Percentiles rank a stretch among this genome's conserved stretches.
These are phyloP conservation scores for Rhopalosiphum nymphaeae DNA, from an alignment of 2,888 invertebrate genomes.

Conservation along the genomic window DNA sequence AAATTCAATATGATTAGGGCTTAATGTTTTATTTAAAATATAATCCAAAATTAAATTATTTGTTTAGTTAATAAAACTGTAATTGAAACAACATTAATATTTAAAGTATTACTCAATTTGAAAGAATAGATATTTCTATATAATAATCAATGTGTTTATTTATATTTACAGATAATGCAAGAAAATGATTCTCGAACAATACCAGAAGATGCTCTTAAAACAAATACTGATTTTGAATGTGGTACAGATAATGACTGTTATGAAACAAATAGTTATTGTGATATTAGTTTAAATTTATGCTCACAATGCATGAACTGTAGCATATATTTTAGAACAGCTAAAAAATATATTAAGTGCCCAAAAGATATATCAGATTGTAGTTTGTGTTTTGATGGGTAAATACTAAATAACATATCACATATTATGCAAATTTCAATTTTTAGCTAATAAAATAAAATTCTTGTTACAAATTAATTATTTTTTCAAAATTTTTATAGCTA, in stretches of 20 bases:
- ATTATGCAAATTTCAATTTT: background rate
- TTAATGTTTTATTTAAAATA: too few relatives aligned
- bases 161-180: constrained; percentile 46
- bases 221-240: constrained; percentile 41
- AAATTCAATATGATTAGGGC: too few relatives aligned
- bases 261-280: constrained; percentile 41
- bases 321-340: constrained; percentile 50
- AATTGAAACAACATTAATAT: too few relatives aligned
- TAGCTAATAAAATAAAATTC: background rate
- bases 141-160: background rate
- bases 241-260: constrained; percentile 38
- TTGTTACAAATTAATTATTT: background rate
- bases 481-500: constrained; percentile 8
- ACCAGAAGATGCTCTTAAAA: constrained; percentile 18
- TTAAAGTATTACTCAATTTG: too few relatives aligned
- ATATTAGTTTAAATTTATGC: constrained; percentile 54
- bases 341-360: constrained; percentile 24
- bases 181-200: constrained; percentile 53
- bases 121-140: too few relatives aligned
- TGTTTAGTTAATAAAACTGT: too few relatives aligned
- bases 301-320: constrained; percentile 55
- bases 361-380: constrained; percentile 46
- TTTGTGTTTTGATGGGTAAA: constrained; percentile 48
- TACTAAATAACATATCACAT: background rate
- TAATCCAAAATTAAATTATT: too few relatives aligned